phyloP scores from a whole-genome alignment of 2,797 vertebrate species.

The Phataginus tricuspis region DNA sequence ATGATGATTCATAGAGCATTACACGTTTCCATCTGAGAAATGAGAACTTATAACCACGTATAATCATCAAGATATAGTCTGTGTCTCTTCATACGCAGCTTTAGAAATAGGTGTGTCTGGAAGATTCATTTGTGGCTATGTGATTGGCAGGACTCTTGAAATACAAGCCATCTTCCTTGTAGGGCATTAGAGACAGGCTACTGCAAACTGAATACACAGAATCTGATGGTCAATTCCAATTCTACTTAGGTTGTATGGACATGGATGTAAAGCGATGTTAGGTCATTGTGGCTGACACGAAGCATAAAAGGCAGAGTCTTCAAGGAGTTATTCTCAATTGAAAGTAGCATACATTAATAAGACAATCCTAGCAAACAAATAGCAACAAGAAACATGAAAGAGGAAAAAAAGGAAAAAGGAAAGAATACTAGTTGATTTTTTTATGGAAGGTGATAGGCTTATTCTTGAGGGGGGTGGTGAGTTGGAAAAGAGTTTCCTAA shows the following conservation, averaged over 20 bases:
- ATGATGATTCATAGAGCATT: constrained; percentile 67
- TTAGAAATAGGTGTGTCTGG: constrained; percentile 48
- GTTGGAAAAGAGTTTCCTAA: neutral
- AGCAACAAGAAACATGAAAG: constrained; percentile 14
- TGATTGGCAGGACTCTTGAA: constrained; percentile 56
- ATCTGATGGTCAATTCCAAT: constrained; percentile 52
- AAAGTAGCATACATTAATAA: constrained; percentile 49
- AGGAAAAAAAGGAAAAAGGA: neutral
- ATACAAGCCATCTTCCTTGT: neutral
- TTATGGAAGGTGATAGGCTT: neutral
- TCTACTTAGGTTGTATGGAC: constrained; percentile 42
- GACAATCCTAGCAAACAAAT: constrained; percentile 36
- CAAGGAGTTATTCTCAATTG: constrained; percentile 50
- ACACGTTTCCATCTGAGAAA: constrained; percentile 48
- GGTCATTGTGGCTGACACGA: neutral
- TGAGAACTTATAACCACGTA: neutral
- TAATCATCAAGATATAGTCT: constrained; percentile 25
- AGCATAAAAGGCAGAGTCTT: constrained; percentile 41
- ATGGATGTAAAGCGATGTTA: constrained; percentile 44
- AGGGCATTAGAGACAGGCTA: neutral
- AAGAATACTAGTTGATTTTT: neutral
- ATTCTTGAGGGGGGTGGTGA: neutral
- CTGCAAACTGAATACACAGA: neutral
- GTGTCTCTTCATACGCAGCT: neutral
- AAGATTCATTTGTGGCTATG: constrained; percentile 15